Conservation (phyloP, 2,113 vertebrate species). For the Paratilapia polleni region DNA sequence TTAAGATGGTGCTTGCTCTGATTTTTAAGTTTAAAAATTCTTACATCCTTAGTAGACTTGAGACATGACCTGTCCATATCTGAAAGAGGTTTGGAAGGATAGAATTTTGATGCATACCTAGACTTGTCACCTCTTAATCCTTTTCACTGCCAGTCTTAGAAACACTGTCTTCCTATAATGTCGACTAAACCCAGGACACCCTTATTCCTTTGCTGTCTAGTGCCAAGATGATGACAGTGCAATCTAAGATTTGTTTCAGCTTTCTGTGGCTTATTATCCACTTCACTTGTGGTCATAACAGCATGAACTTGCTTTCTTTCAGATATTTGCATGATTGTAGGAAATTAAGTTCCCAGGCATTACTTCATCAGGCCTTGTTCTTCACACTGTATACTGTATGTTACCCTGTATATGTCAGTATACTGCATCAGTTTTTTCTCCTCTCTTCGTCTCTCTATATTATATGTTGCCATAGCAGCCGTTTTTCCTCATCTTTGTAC, state of each 20-base stretch:
- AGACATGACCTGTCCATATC: not conserved
- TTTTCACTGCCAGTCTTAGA: slow-evolving; percentile 16
- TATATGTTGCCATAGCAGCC: slow-evolving; percentile 41
- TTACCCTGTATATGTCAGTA: not conserved
- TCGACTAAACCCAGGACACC: slow-evolving; percentile 29
- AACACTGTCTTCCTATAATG: slow-evolving; percentile 19
- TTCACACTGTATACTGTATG: not conserved
- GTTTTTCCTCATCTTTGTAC: not conserved
- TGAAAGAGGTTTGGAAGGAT: not conserved
- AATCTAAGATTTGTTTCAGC: slow-evolving; percentile 28
- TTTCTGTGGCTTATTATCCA: not conserved
- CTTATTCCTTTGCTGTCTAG: slow-evolving; percentile 13
- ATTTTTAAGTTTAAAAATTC: not conserved
- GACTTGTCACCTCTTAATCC: slow-evolving; percentile 26
- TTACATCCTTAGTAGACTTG: not conserved
- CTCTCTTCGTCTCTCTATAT: not conserved
- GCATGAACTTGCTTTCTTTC: not conserved
- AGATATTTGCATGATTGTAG: not conserved
- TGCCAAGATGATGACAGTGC: slow-evolving; percentile 12
- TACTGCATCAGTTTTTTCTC: not conserved
- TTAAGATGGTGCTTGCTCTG: not conserved
- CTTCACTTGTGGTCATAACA: not conserved
- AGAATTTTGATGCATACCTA: not conserved
- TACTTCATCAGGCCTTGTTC: not conserved
- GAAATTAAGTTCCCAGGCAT: not conserved